phyloP scores from a whole-genome alignment of 2,797 vertebrate genomes.

The Gymnothorax javanicus region DNA sequence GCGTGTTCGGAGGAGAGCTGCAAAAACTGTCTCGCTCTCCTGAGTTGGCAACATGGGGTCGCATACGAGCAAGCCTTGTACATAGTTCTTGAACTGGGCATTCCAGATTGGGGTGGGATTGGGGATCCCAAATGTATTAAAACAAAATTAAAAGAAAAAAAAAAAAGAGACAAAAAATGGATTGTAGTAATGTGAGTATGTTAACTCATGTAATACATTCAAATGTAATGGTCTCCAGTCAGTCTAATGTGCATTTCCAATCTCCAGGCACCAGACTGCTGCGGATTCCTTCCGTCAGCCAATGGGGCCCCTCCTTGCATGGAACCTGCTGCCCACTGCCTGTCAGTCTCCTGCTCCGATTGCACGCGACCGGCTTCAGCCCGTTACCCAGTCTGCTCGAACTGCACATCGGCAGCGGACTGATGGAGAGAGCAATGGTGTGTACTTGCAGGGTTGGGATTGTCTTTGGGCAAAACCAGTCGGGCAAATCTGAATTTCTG shows the following conservation, averaged over 20 bases:
- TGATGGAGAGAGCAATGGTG: constrained; percentile 75
- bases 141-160: too few species aligned
- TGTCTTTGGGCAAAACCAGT: neutral
- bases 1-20: too few species aligned
- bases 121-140: too few species aligned
- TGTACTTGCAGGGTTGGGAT: constrained; percentile 34
- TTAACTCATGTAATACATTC: neutral
- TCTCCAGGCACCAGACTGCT: constrained; percentile 65
- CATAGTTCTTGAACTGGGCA: too few species aligned
- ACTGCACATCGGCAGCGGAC: constrained; percentile 70
- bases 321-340: constrained; percentile 80
- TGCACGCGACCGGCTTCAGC: constrained; percentile 74
- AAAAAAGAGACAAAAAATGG: too few species aligned
- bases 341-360: constrained; percentile 76
- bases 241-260: constrained; percentile 17
- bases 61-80: too few species aligned
- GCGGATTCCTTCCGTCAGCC: constrained; percentile 78
- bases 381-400: constrained; percentile 69
- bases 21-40: too few species aligned
- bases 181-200: too few species aligned
- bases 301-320: constrained; percentile 87
- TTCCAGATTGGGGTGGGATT: too few species aligned
- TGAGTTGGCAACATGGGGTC: too few species aligned
- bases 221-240: neutral
- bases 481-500: neutral